Evolutionary conservation across 2,888 invertebrate genomes (phyloP).

Genomic region (Mesodorylaimus sp.): DNA sequence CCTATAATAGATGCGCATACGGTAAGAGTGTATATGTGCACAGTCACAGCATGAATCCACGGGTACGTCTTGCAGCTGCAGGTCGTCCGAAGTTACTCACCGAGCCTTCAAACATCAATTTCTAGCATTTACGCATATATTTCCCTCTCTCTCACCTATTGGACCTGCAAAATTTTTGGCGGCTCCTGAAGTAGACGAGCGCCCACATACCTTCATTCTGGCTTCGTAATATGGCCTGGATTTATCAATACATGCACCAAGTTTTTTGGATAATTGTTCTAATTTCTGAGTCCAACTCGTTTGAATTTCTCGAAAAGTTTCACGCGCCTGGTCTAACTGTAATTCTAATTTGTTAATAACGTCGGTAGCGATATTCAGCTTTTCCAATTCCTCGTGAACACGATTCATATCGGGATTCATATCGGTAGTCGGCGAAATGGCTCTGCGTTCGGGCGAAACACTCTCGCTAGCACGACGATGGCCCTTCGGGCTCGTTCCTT

Average conservation of each 20-base stretch:
- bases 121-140: too few relatives aligned
- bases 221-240: constrained; percentile 27
- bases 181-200: background rate
- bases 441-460: too few relatives aligned
- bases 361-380: constrained; percentile 35
- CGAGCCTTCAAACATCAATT: too few relatives aligned
- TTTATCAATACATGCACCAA: constrained; percentile 24
- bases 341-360: constrained; percentile 34
- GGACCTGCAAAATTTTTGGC: background rate
- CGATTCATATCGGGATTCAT: constrained; percentile 19
- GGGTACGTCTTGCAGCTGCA: too few relatives aligned
- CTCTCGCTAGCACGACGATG: too few relatives aligned
- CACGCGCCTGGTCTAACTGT: constrained; percentile 29
- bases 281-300: constrained; percentile 12
- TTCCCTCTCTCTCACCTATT: too few relatives aligned
- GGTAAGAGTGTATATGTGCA: too few relatives aligned
- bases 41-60: too few relatives aligned
- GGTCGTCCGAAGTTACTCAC: too few relatives aligned
- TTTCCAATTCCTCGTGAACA: constrained; percentile 33
- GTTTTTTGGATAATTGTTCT: constrained; percentile 25
- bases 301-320: constrained; percentile 17
- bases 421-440: too few relatives aligned
- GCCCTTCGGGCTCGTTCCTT: too few relatives aligned
- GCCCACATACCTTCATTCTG: constrained; percentile 15
- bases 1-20: too few relatives aligned